Conservation (phyloP, 1,140 invertebrate genomes). For the Subanguina moxae region DNA sequence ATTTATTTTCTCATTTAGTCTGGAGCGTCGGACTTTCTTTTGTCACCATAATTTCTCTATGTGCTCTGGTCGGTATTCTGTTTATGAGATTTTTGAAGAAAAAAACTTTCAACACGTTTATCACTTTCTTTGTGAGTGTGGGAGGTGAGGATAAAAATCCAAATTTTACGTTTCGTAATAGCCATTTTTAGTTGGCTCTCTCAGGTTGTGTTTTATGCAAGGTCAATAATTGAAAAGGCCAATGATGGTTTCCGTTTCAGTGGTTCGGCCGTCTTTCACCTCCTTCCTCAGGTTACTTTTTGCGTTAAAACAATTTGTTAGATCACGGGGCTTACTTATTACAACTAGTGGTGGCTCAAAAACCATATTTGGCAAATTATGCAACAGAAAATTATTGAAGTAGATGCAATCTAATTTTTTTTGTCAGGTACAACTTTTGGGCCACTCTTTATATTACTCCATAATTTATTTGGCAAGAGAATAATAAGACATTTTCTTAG, state of each 20-base stretch:
- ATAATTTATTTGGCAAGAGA: too few relatives aligned
- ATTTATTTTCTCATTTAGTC: slow-evolving; percentile 17
- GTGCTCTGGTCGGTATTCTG: slow-evolving; percentile 66
- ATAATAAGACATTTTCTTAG: slow-evolving; percentile 24
- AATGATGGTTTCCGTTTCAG: background rate
- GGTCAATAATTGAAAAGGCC: background rate
- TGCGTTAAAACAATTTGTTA: background rate
- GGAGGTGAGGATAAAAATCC: slow-evolving; percentile 64
- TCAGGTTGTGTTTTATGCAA: slow-evolving; percentile 59
- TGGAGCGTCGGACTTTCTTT: slow-evolving; percentile 28
- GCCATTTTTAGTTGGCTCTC: slow-evolving; percentile 69
- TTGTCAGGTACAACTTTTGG: too few relatives aligned
- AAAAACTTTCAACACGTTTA: slow-evolving; percentile 63
- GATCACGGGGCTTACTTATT: too few relatives aligned
- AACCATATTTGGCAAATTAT: too few relatives aligned
- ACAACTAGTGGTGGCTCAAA: too few relatives aligned
- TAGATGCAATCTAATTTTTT: too few relatives aligned
- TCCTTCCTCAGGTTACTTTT: slow-evolving; percentile 24
- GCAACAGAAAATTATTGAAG: too few relatives aligned
- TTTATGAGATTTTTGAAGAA: slow-evolving; percentile 67
- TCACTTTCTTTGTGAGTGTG: slow-evolving; percentile 67
- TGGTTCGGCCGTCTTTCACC: slow-evolving; percentile 15
- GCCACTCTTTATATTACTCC: too few relatives aligned
- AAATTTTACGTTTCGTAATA: slow-evolving; percentile 63
- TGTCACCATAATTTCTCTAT: slow-evolving; percentile 65